Base-by-base conservation (phyloP, 2,888 invertebrate genomes). In the Acleris holmiana region DNA sequence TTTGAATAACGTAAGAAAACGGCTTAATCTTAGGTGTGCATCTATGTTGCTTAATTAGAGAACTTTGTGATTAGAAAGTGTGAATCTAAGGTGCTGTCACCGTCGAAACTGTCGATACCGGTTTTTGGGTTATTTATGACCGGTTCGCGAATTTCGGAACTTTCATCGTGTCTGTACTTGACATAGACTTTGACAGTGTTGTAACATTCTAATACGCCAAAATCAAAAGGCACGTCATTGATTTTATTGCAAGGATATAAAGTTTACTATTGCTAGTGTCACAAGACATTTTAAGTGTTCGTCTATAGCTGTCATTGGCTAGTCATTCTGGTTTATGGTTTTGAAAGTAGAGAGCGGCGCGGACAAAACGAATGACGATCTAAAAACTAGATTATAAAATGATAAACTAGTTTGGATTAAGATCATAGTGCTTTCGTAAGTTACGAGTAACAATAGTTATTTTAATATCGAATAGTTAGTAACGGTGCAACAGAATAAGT, bases 271-370 rank as follows among this genome's bases (percentile, higher is more conserved):
- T 13, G 35, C 35, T 35, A 35, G 35, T 35, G 13, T 1, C 13
- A 13, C 0, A 13, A 35, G 13, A 4, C 0, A 35, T 8, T 35
- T 35, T 35, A 13, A 10, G 35, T 35, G 13, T 35, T 35, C 29
- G 29, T 67, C 71, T 69, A 68, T 68, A 54, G 71, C 72, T 75
- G 77, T 79, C 79, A 78, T 76, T 76, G 69, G 71, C 71, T 73
- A 64, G 72, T 78, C 74, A 84, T 80, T 78, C 86, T 82, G 83
- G 84, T 83, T 81, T 75, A 73, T 73, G 76, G 72, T 86, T 86
- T 86, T 78, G 88, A 88, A 88, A 88, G 86, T 80, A 67, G 77
- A 73, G 69, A 79, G 74, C 68, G 51, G 55, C 60, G 67, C 68
- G 67, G 73, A 77, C 81, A 82, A 76, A 76, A 82, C 73, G 75